Percentiles rank a stretch among this genome's conserved stretches.
phyloP scores from a whole-genome alignment of 2,888 invertebrate species.

The Catocala nupta region DNA sequence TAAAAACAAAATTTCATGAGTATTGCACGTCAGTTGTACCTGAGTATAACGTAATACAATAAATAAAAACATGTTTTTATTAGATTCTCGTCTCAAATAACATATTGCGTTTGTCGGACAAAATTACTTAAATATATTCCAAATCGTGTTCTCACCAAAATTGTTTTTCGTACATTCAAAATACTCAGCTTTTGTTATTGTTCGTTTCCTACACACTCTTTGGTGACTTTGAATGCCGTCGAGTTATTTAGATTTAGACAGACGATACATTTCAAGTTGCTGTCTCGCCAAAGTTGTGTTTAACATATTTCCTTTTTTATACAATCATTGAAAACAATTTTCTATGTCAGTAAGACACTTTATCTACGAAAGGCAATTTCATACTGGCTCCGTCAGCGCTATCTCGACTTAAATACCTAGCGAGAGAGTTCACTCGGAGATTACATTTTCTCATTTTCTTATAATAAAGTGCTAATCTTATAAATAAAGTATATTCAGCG shows the following conservation, averaged over 20 bases:
- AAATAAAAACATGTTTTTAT: too few relatives aligned
- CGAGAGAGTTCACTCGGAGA: slow-evolving; percentile 7
- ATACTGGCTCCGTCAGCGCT: not conserved
- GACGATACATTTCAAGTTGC: not conserved
- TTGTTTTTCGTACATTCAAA: too few relatives aligned
- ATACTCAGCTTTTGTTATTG: too few relatives aligned
- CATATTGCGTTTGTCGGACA: too few relatives aligned
- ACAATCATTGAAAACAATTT: slow-evolving; percentile 7
- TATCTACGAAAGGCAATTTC: slow-evolving; percentile 12
- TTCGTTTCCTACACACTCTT: not conserved
- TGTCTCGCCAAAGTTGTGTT: too few relatives aligned
- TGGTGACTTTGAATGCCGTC: not conserved
- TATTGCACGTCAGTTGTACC: too few relatives aligned
- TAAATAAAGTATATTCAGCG: too few relatives aligned
- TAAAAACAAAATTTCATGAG: too few relatives aligned
- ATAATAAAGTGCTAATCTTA: slow-evolving; percentile 6
- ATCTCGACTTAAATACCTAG: slow-evolving; percentile 1
- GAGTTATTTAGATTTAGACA: slow-evolving; percentile 7
- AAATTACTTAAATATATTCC: too few relatives aligned
- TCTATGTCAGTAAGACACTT: slow-evolving; percentile 5
- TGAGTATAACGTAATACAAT: too few relatives aligned
- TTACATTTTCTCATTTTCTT: slow-evolving; percentile 23
- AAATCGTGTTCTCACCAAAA: too few relatives aligned
- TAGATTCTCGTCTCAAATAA: too few relatives aligned
- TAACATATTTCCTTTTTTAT: not conserved